Evolutionary conservation across 2,797 vertebrate species (phyloP), one percentile per base, ranked within the genome.

Genomic region (Enteromius treurensis): DNA sequence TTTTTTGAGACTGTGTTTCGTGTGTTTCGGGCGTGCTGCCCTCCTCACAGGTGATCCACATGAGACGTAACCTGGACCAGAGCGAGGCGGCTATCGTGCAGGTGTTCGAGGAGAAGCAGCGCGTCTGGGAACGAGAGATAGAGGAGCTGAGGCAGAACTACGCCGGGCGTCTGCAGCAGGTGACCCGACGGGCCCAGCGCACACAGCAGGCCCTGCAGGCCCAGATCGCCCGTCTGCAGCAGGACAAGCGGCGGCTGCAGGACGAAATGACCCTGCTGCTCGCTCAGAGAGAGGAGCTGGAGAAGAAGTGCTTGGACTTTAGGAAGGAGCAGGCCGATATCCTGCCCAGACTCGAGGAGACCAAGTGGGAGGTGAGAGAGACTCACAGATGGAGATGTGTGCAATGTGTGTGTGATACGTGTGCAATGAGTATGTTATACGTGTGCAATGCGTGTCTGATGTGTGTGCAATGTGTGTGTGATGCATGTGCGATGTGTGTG

Each of bases 291-390:
- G 97, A 99, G 86, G 97, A 99, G 76, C 94, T 99, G 84, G 98
- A 99, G 92, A 96, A 98, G 89, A 99, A 98, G 93, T 98, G 98
- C 87, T 91, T 98, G 87, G 96, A 96, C 91, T 99, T 98, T 91
- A 97, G 98, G 90, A 99, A 99, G 90, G 98, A 99, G 91, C 98
- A 99, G 92, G 96, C 97, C 2, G 98, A 99, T 91, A 97, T 99
- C 90, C 95, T 99, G 90, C 98, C 98, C 37, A 96, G 97, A 85
- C 96, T 99, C 69, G 98, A 99, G 90, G 98, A 99, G 91, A 99
- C 97, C 86, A 98, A 99, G 92, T 99, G 98, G 97, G 98, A 99
- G 97, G 98, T 98, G 93, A 96, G 96, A 45, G 42, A 65, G 29
- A 65, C 60, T 62, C 60, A 60, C n/a, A 26, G 58, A 29, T 14